These are phyloP conservation scores for Gnathonemus echidnorhynchus DNA, from an alignment of 2,113 vertebrate genomes.

Conservation along the genomic window DNA sequence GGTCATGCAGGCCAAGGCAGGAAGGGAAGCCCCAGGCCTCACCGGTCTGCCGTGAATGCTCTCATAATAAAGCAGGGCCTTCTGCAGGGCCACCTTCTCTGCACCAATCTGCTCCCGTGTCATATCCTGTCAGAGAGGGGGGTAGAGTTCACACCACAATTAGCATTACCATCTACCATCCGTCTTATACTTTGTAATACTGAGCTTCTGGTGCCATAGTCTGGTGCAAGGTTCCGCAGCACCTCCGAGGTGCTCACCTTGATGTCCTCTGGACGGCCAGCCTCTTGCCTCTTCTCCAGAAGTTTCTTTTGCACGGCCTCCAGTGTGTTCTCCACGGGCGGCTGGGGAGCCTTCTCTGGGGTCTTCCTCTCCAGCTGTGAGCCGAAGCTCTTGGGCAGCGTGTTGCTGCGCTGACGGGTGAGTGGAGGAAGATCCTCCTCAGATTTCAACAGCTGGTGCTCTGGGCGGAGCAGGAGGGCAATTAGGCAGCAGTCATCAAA, in stretches of 20 bases:
- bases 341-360: conserved; percentile 72
- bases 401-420: conserved; percentile 90
- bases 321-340: conserved; percentile 77
- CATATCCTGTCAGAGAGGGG: conserved; percentile 73
- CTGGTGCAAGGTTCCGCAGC: background rate
- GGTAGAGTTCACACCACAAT: background rate
- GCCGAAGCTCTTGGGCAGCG: conserved; percentile 92
- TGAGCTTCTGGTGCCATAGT: background rate
- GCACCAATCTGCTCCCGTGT: conserved; percentile 86
- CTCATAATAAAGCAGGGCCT: conserved; percentile 87
- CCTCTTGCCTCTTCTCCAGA: conserved; percentile 81
- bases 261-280: conserved; percentile 81
- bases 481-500: background rate
- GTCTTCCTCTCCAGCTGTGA: conserved; percentile 89
- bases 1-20: background rate
- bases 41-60: conserved; percentile 90
- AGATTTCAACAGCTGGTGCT: conserved; percentile 81
- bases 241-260: conserved; percentile 65
- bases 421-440: conserved; percentile 83
- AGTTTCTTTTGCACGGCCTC: conserved; percentile 81
- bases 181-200: background rate
- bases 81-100: conserved; percentile 89
- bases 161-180: background rate
- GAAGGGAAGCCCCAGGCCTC: conserved; percentile 40
- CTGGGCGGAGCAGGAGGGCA: conserved; percentile 41